Conservation (phyloP, 92 coral and sea anemone species). For the Diadumene lineata region DNA sequence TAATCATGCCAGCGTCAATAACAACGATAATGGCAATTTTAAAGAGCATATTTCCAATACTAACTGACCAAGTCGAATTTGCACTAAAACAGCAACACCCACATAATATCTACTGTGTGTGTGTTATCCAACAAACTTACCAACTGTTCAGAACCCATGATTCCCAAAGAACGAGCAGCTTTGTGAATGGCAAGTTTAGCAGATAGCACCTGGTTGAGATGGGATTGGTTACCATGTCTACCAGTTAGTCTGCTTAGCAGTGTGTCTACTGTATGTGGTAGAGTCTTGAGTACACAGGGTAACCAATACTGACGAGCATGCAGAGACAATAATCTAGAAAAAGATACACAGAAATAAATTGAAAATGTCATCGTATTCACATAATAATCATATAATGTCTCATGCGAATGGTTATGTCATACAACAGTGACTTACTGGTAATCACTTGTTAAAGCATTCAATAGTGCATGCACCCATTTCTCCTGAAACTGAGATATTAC, state of each 20-base stretch:
- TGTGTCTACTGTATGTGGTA: constrained; percentile 39
- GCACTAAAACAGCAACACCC: no score
- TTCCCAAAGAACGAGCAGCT: constrained; percentile 47
- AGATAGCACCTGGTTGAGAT: constrained; percentile 2
- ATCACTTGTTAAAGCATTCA: constrained; percentile 29
- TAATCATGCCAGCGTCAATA: no score
- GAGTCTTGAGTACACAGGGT: constrained; percentile 66
- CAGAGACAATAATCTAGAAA: constrained; percentile 47
- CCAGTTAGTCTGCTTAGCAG: constrained; percentile 34
- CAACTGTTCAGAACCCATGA: constrained; percentile 22
- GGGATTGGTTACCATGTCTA: background rate
- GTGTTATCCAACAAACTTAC: constrained; percentile 38
- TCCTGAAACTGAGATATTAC: background rate
- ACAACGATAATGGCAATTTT: no score
- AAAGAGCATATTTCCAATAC: no score
- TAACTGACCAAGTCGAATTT: no score
- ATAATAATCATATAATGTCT: no score
- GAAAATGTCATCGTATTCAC: no score
- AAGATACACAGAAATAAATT: background rate
- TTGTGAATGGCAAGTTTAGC: constrained; percentile 52
- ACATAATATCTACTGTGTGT: no score
- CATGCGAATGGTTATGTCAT: background rate
- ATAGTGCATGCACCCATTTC: constrained; percentile 33
- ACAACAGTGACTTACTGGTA: constrained; percentile 22
- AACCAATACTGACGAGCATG: constrained; percentile 74